Conservation (phyloP, 2,888 invertebrate genomes). For the Dolichomitus sp. region DNA sequence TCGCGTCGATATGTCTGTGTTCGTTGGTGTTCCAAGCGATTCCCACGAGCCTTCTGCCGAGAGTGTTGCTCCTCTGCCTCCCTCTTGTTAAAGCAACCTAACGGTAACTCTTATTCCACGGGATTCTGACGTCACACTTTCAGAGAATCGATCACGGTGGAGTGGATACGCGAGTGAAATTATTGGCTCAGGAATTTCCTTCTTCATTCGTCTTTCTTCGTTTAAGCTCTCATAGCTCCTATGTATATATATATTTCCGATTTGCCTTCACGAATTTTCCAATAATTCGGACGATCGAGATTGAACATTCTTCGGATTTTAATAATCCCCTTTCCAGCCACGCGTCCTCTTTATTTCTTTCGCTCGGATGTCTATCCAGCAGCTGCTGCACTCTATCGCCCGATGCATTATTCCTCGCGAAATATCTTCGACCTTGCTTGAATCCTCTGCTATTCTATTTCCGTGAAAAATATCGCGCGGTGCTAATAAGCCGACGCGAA, state of each 20-base stretch:
- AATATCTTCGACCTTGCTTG: slow-evolving; percentile 13
- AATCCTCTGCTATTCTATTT: slow-evolving; percentile 21
- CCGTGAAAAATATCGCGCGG: slow-evolving; percentile 8
- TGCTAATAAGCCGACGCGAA: slow-evolving; percentile 8
- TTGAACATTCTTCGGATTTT: slow-evolving; percentile 48
- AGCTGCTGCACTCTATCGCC: slow-evolving; percentile 21
- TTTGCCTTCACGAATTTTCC: slow-evolving; percentile 43
- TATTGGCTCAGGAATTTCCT: slow-evolving; percentile 52
- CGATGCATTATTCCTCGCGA: slow-evolving; percentile 24
- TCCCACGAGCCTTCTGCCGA: slow-evolving; percentile 58
- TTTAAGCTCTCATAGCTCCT: not conserved
- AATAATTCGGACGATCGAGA: slow-evolving; percentile 54
- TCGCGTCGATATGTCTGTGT: slow-evolving; percentile 32
- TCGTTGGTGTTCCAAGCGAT: slow-evolving; percentile 36
- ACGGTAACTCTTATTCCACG: slow-evolving; percentile 63
- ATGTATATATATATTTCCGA: slow-evolving; percentile 22
- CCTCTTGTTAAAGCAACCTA: slow-evolving; percentile 46
- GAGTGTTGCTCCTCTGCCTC: slow-evolving; percentile 23
- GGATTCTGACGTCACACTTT: slow-evolving; percentile 57
- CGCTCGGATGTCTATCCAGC: slow-evolving; percentile 7
- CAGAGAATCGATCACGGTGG: slow-evolving; percentile 55
- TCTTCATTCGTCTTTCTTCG: slow-evolving; percentile 13
- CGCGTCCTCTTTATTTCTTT: not conserved
- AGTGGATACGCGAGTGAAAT: slow-evolving; percentile 40
- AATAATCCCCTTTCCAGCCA: slow-evolving; percentile 23